A percentile compares a stretch with the other conserved stretches of the same genome.
These are phyloP conservation scores for Chymomyza caudatula DNA, from an alignment of 2,888 invertebrate genomes.

Conservation along the genomic window DNA sequence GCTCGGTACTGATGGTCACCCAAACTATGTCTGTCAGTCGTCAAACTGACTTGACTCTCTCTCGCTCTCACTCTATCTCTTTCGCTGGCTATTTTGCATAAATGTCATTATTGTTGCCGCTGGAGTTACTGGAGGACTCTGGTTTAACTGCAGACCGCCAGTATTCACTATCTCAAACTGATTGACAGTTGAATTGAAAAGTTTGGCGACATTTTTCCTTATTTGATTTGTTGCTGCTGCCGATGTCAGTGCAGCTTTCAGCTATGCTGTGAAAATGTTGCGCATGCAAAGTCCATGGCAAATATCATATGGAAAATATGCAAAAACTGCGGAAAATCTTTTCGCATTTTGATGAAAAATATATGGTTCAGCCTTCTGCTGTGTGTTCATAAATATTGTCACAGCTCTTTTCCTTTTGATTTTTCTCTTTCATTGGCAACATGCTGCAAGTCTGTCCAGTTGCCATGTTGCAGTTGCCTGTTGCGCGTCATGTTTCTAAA, in stretches of 20 bases:
- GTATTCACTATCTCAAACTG: constrained; percentile 73
- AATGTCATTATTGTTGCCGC: constrained; percentile 72
- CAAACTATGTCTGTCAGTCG: constrained; percentile 3
- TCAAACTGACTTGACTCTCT: background rate
- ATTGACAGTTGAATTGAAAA: constrained; percentile 77
- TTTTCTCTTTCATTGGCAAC: background rate
- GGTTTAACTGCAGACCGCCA: constrained; percentile 37
- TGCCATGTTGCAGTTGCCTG: constrained; percentile 16
- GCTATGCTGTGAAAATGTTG: constrained; percentile 16
- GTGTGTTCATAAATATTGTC: background rate
- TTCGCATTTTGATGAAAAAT: background rate
- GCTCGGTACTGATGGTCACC: constrained; percentile 34
- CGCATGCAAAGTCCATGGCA: background rate
- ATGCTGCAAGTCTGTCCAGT: background rate
- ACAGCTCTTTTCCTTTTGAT: background rate
- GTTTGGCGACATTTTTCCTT: constrained; percentile 76
- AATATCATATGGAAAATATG: constrained; percentile 45
- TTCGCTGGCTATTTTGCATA: constrained; percentile 61
- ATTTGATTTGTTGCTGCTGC: constrained; percentile 68
- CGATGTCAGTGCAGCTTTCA: constrained; percentile 17
- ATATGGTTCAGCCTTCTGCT: background rate
- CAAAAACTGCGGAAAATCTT: constrained; percentile 58
- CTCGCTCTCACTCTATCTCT: background rate
- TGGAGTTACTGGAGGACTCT: constrained; percentile 12
- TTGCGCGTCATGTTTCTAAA: constrained; percentile 42